Evolutionary conservation across 2,113 vertebrate genomes (phyloP).

Genomic region (Otocyon megalotis): DNA sequence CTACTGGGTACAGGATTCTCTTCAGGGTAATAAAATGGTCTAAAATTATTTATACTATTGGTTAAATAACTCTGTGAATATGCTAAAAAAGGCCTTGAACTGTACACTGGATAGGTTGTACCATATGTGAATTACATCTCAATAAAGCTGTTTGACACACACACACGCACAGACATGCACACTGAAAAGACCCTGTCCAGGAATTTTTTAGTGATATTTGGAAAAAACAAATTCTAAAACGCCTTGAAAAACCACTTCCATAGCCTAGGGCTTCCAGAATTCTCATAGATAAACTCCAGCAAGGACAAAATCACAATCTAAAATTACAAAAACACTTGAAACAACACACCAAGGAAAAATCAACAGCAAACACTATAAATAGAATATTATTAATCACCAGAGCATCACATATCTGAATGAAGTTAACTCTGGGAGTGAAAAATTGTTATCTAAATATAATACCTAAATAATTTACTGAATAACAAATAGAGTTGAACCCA

Average conservation of each 20-base stretch:
- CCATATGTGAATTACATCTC: background rate
- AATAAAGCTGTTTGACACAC: background rate
- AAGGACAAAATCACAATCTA: background rate
- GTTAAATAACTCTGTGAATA: background rate
- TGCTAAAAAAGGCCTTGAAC: background rate
- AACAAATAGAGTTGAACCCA: background rate
- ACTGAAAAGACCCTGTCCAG: background rate
- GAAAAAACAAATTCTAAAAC: background rate
- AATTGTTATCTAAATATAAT: background rate
- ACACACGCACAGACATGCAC: background rate
- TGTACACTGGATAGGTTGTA: background rate
- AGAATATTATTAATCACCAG: background rate
- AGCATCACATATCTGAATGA: background rate
- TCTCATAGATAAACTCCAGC: background rate
- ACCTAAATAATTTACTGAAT: background rate
- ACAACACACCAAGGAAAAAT: background rate
- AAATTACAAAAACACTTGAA: background rate
- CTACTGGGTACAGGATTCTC: background rate
- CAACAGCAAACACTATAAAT: background rate
- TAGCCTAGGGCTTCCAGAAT: background rate
- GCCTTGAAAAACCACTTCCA: background rate
- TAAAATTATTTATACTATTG: background rate
- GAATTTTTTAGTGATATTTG: background rate
- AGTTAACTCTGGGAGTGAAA: background rate
- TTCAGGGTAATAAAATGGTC: background rate